Evolutionary conservation across 2,113 vertebrate species (phyloP).

Genomic region (Stictonetta naevosa): DNA sequence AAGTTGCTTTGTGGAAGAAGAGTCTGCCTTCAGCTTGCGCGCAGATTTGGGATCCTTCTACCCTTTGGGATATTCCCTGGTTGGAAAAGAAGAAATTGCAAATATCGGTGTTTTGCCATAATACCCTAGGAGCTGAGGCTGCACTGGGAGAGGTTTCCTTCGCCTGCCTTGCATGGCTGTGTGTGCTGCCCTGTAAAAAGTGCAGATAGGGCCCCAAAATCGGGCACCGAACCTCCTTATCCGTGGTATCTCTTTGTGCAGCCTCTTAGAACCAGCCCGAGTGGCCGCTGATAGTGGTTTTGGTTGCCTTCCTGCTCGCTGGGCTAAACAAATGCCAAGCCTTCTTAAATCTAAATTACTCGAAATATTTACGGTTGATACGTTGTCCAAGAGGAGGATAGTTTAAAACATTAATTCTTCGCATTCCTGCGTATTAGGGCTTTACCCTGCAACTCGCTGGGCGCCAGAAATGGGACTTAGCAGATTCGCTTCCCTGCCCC

Average conservation of each 20-base stretch:
- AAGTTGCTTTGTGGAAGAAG: background rate
- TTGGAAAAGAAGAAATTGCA: background rate
- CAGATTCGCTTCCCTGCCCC: slow-evolving; percentile 1
- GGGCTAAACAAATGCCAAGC: slow-evolving; percentile 54
- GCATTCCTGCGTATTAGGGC: slow-evolving; percentile 57
- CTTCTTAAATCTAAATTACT: slow-evolving; percentile 65
- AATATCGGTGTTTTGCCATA: background rate
- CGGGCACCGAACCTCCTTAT: background rate
- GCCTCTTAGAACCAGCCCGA: background rate
- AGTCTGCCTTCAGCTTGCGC: background rate
- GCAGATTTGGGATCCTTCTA: background rate
- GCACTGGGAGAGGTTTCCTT: background rate
- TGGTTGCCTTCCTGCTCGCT: background rate
- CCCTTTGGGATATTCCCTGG: background rate
- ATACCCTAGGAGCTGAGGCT: background rate
- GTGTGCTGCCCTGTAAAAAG: background rate
- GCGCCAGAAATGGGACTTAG: slow-evolving; percentile 42
- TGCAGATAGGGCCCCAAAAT: background rate
- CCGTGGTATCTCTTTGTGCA: background rate
- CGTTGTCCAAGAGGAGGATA: slow-evolving; percentile 63
- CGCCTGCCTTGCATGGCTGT: background rate
- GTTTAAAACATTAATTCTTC: slow-evolving; percentile 65
- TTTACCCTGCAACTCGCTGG: slow-evolving; percentile 21
- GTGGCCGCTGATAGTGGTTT: background rate
- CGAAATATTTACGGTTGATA: slow-evolving; percentile 68